Conservation (phyloP, 2,888 invertebrate genomes). For the Orchesellides sinensis region DNA sequence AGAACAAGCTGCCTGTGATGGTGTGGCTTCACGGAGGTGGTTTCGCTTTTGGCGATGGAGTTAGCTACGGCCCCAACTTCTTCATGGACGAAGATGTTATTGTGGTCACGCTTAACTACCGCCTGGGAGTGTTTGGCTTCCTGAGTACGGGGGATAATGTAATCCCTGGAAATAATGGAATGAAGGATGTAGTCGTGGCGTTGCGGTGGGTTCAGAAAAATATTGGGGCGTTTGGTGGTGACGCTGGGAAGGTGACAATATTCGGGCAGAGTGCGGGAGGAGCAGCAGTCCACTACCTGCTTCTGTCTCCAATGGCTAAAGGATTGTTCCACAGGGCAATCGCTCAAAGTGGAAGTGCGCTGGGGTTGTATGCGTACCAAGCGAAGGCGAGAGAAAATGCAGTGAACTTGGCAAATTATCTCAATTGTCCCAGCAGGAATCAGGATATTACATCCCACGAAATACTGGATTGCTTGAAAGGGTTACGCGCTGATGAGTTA, state of each 20-base stretch:
- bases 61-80: slow-evolving; percentile 19
- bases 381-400: slow-evolving; percentile 17
- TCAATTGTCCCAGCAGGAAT: slow-evolving; percentile 10
- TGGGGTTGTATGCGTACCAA: neutral
- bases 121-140: slow-evolving; percentile 44
- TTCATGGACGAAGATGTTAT: slow-evolving; percentile 50
- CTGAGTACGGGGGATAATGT: slow-evolving; percentile 36
- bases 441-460: slow-evolving; percentile 16
- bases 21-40: slow-evolving; percentile 45
- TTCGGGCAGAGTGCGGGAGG: slow-evolving; percentile 39
- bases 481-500: neutral
- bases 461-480: slow-evolving; percentile 37
- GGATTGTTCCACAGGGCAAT: slow-evolving; percentile 59
- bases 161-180: slow-evolving; percentile 51
- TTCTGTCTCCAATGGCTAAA: slow-evolving; percentile 62
- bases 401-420: slow-evolving; percentile 8
- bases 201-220: slow-evolving; percentile 63
- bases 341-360: slow-evolving; percentile 51
- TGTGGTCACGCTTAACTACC: slow-evolving; percentile 53
- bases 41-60: slow-evolving; percentile 5
- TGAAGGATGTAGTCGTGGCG: too few species aligned
- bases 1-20: slow-evolving; percentile 9
- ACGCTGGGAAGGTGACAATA: slow-evolving; percentile 14
- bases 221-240: slow-evolving; percentile 49
- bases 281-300: slow-evolving; percentile 47